Percentiles rank a stretch among this genome's conserved stretches.
Conservation (phyloP, 2,113 vertebrate species). For the Panthera leo region DNA sequence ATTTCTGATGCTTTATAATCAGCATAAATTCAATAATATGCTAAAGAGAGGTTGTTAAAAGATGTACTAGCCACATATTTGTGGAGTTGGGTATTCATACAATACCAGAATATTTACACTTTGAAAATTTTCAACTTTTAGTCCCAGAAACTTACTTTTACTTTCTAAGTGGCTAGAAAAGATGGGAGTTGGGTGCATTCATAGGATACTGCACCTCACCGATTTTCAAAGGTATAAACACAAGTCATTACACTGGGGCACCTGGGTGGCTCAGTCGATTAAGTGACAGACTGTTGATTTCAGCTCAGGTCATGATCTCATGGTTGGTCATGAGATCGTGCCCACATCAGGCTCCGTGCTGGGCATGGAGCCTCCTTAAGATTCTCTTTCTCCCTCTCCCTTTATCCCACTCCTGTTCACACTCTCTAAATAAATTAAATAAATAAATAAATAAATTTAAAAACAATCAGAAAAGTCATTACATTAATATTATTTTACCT, state of each 20-base stretch:
- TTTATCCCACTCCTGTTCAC: too few relatives aligned
- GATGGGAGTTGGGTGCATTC: background rate
- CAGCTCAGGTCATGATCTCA: too few relatives aligned
- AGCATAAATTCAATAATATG: slow-evolving; percentile 9
- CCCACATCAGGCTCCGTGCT: too few relatives aligned
- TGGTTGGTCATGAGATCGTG: too few relatives aligned
- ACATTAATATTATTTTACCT: background rate
- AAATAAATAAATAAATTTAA: background rate
- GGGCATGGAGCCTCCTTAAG: too few relatives aligned
- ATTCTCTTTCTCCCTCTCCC: too few relatives aligned
- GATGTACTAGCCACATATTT: background rate
- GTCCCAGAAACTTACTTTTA: background rate
- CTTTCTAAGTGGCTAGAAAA: background rate
- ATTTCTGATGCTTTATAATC: background rate
- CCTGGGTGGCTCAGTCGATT: too few relatives aligned
- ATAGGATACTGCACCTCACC: background rate
- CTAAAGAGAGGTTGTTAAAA: slow-evolving; percentile 26
- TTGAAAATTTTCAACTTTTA: slow-evolving; percentile 24
- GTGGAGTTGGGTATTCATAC: background rate
- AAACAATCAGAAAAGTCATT: background rate
- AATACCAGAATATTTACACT: background rate
- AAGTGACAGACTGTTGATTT: too few relatives aligned
- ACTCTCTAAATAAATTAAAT: background rate
- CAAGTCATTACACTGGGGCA: background rate
- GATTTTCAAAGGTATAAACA: background rate